Conservation (phyloP, 2,113 vertebrate genomes). For the Passer domesticus region DNA sequence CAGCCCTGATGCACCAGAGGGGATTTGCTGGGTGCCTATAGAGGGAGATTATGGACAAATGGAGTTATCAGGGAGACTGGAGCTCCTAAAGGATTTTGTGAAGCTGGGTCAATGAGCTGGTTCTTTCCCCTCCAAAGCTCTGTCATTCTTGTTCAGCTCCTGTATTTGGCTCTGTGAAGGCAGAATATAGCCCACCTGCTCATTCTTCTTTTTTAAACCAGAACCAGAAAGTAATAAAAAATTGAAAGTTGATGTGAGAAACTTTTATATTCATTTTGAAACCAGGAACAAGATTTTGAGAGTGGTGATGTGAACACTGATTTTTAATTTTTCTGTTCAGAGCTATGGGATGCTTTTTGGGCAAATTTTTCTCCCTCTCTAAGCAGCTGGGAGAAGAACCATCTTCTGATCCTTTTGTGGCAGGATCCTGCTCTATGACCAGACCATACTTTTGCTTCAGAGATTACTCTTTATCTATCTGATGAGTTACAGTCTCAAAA, state of each 20-base stretch:
- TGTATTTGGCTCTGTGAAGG: neutral
- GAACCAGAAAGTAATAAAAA: neutral
- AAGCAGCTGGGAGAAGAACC: neutral
- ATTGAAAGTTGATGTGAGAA: neutral
- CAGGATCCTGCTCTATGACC: neutral
- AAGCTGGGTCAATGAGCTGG: neutral
- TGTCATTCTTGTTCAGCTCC: neutral
- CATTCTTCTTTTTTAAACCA: neutral
- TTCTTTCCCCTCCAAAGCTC: slow-evolving; percentile 31
- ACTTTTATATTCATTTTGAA: neutral
- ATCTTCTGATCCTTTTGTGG: neutral
- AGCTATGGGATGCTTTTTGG: neutral
- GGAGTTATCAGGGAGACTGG: slow-evolving; percentile 7
- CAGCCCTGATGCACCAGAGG: slow-evolving; percentile 35
- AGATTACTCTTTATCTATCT: neutral
- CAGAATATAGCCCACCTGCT: neutral
- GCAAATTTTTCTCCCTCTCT: neutral
- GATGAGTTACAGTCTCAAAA: neutral
- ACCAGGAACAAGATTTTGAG: neutral
- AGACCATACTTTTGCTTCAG: neutral
- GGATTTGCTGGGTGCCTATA: slow-evolving; percentile 20
- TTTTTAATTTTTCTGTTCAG: neutral
- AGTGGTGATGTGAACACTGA: neutral
- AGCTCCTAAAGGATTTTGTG: slow-evolving; percentile 35
- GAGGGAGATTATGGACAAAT: slow-evolving; percentile 46